A percentile compares a stretch with the other conserved stretches of the same genome.
Conservation (phyloP, 2,113 vertebrate genomes). For the Petaurus breviceps region DNA sequence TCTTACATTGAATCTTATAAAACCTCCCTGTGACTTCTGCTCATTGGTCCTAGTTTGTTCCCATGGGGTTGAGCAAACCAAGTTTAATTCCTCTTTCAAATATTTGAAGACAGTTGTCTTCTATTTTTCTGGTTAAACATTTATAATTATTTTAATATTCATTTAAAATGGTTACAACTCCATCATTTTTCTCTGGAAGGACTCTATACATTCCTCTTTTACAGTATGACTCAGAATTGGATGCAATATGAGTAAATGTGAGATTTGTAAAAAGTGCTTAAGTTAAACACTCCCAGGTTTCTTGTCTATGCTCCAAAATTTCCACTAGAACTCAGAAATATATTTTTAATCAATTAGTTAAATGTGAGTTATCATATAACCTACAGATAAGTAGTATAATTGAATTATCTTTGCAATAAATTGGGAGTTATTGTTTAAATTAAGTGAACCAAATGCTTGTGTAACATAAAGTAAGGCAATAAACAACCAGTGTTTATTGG, state of each 20-base stretch:
- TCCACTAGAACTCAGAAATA: not conserved
- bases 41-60: not conserved
- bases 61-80: not conserved
- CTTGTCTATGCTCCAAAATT: not conserved
- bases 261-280: not conserved
- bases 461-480: not conserved
- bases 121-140: not conserved
- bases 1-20: not conserved
- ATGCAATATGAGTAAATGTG: not conserved
- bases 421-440: not conserved
- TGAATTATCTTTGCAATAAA: not conserved
- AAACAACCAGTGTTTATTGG: not conserved
- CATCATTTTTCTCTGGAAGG: not conserved
- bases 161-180: not conserved
- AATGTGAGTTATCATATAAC: not conserved
- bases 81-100: not conserved
- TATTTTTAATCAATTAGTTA: not conserved
- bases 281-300: not conserved
- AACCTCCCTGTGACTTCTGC: not conserved
- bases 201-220: not conserved
- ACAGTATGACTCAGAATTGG: not conserved
- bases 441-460: not conserved
- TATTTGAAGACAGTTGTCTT: not conserved
- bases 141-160: not conserved
- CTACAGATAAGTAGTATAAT: not conserved